A percentile compares a stretch with the other conserved stretches of the same genome.
Evolutionary conservation across 2,113 vertebrate genomes (phyloP).

Genomic region (Callithrix jacchus): DNA sequence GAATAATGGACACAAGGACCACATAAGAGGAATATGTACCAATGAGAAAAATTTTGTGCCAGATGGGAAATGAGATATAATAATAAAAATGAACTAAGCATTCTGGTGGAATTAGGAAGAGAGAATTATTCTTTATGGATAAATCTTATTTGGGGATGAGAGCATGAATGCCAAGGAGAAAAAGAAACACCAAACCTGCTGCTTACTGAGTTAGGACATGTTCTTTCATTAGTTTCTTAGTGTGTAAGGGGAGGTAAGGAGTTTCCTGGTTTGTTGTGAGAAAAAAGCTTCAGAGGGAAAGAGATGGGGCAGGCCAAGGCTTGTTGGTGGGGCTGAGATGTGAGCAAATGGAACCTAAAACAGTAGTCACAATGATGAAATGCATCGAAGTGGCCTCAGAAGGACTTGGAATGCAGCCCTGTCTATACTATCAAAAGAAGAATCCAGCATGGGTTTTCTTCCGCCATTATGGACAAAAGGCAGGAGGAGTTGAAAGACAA

Average conservation of each 20-base stretch:
- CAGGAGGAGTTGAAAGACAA: constrained; percentile 1
- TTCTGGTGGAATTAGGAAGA: constrained; percentile 67
- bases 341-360: constrained; percentile 13
- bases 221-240: neutral
- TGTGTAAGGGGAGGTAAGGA: neutral
- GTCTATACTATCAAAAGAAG: neutral
- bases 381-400: neutral
- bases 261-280: neutral
- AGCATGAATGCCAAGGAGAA: constrained; percentile 15
- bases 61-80: constrained; percentile 64
- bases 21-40: constrained; percentile 56
- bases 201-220: neutral
- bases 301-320: neutral
- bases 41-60: constrained; percentile 61
- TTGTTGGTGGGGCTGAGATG: constrained; percentile 32
- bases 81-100: constrained; percentile 38
- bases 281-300: constrained; percentile 3
- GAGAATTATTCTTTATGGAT: constrained; percentile 64
- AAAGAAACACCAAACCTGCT: neutral
- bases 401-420: neutral
- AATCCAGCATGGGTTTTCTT: constrained; percentile 5
- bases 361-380: neutral
- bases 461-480: neutral
- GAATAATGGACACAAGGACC: constrained; percentile 51
- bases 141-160: constrained; percentile 62